phyloP scores from a whole-genome alignment of 1,140 invertebrate species.

The Ostrea edulis region DNA sequence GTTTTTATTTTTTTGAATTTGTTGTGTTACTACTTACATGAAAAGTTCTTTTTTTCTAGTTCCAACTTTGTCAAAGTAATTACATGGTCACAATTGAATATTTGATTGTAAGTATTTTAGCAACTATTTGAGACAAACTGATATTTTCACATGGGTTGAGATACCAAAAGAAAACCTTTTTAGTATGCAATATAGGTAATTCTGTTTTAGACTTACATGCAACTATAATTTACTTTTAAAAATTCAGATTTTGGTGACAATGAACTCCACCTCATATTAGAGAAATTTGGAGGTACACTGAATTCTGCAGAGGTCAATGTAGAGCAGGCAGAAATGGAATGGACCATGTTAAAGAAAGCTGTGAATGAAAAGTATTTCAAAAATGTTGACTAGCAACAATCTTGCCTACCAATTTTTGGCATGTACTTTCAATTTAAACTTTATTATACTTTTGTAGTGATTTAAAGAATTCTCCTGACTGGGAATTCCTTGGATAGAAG shows the following conservation, averaged over 20 bases:
- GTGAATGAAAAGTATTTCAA: not conserved
- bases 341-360: slow-evolving; percentile 7
- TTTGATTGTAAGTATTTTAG: not conserved
- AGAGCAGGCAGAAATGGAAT: not conserved
- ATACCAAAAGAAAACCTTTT: no score
- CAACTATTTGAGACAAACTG: not conserved
- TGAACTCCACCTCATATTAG: not conserved
- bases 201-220: no score
- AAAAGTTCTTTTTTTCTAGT: not conserved
- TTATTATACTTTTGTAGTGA: no score
- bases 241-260: slow-evolving; percentile 24
- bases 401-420: no score
- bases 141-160: no score
- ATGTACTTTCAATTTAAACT: no score
- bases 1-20: slow-evolving; percentile 11
- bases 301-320: not conserved
- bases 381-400: no score
- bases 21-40: not conserved
- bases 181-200: no score
- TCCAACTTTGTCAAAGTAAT: no score
- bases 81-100: not conserved
- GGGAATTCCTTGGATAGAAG: no score
- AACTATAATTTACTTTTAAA: no score
- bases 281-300: not conserved
- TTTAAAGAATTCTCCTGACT: no score